A percentile compares a stretch with the other conserved stretches of the same genome.
Evolutionary conservation across 2,797 vertebrate species (phyloP).

Genomic region (Leptatherina wallacei): DNA sequence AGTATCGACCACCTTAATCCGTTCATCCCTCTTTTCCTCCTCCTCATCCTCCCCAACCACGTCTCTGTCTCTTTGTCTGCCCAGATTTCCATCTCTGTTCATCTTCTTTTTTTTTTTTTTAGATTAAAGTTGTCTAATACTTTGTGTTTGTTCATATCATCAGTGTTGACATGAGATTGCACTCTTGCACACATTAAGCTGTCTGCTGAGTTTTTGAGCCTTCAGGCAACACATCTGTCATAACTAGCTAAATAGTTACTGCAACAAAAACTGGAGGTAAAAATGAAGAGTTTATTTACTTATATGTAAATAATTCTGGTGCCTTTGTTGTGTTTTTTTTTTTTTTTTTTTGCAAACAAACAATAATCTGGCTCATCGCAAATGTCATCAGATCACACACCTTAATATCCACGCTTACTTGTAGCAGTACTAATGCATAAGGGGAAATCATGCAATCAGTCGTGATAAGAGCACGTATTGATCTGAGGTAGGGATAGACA

Average conservation of each 20-base stretch:
- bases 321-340: background rate
- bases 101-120: constrained; percentile 44
- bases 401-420: background rate
- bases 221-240: constrained; percentile 5
- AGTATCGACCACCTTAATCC: constrained; percentile 82
- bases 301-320: background rate
- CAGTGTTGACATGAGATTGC: constrained; percentile 15
- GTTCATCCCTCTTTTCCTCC: constrained; percentile 76
- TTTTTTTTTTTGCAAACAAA: background rate
- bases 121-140: constrained; percentile 63
- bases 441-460: constrained; percentile 23
- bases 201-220: constrained; percentile 30
- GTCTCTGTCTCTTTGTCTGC: constrained; percentile 56
- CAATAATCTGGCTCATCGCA: background rate
- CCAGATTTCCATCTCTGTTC: constrained; percentile 49
- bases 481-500: constrained; percentile 40
- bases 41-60: constrained; percentile 60
- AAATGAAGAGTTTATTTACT: background rate
- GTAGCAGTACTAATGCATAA: background rate
- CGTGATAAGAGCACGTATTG: constrained; percentile 33
- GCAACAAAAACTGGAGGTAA: background rate
- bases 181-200: constrained; percentile 12
- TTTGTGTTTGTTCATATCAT: constrained; percentile 52
- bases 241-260: background rate
- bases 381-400: constrained; percentile 1